phyloP scores from a whole-genome alignment of 2,888 invertebrate genomes.

The Oegoconia quadripuncta region DNA sequence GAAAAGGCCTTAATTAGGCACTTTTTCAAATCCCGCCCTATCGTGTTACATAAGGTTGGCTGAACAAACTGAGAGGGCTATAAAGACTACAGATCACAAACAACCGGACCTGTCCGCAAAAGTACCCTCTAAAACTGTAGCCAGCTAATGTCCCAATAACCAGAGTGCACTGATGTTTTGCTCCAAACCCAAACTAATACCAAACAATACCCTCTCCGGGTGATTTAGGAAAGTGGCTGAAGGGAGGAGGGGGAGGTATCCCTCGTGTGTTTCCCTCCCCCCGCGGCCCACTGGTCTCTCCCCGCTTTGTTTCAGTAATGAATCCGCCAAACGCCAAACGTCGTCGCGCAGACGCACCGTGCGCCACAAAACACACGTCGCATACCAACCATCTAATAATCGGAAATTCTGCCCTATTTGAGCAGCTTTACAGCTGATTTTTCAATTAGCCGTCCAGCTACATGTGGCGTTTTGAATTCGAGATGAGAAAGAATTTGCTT shows the following conservation, averaged over 20 bases:
- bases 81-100: too few species aligned
- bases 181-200: constrained; percentile 28
- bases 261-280: constrained; percentile 17
- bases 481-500: constrained; percentile 46
- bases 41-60: too few species aligned
- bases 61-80: too few species aligned
- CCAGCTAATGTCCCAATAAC: constrained; percentile 1
- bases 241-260: constrained; percentile 28
- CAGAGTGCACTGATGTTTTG: not conserved
- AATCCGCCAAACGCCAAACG: constrained; percentile 74
- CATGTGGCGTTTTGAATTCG: constrained; percentile 10
- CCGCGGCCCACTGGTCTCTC: constrained; percentile 26
- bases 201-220: constrained; percentile 63
- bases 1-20: too few species aligned
- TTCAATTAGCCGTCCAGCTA: constrained; percentile 15
- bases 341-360: constrained; percentile 64
- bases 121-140: not conserved
- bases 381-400: constrained; percentile 44
- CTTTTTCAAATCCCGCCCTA: too few species aligned
- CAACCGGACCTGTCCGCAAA: not conserved
- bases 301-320: constrained; percentile 74
- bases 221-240: constrained; percentile 75
- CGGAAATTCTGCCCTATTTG: constrained; percentile 41
- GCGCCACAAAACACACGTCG: constrained; percentile 53
- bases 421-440: constrained; percentile 18